Evolutionary conservation across 2,113 vertebrate genomes (phyloP).

Genomic region (Fregetta grallaria): DNA sequence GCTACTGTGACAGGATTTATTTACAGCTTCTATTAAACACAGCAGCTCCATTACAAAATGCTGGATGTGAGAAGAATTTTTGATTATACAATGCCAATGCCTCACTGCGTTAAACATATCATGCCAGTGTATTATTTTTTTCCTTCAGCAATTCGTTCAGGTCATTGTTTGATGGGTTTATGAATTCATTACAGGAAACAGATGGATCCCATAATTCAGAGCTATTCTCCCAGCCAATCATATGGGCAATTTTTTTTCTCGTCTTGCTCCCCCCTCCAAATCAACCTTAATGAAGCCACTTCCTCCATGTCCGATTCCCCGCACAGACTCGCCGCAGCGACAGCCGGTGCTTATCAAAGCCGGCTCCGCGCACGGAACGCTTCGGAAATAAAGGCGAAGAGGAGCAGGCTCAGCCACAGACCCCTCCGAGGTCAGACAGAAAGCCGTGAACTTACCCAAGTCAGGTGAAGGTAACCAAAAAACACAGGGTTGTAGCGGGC

Average conservation of each 20-base stretch:
- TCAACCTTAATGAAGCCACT: conserved; percentile 61
- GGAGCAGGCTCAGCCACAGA: neutral
- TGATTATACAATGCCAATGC: conserved; percentile 80
- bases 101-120: conserved; percentile 61
- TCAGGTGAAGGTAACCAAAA: neutral
- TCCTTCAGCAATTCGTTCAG: conserved; percentile 68
- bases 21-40: conserved; percentile 73
- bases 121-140: conserved; percentile 61
- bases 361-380: neutral
- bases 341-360: neutral
- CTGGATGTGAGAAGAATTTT: conserved; percentile 82
- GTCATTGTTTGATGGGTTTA: conserved; percentile 76
- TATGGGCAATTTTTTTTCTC: conserved; percentile 20
- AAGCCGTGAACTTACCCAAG: conserved; percentile 1
- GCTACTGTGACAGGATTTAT: conserved; percentile 71
- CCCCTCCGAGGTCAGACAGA: neutral
- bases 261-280: conserved; percentile 24
- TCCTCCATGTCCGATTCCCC: conserved; percentile 36
- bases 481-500: neutral
- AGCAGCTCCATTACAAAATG: conserved; percentile 76
- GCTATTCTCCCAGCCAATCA: conserved; percentile 72
- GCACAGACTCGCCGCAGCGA: neutral
- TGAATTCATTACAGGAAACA: conserved; percentile 79
- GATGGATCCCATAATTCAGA: conserved; percentile 72
- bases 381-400: neutral